Evolutionary conservation across 2,113 vertebrate genomes (phyloP), one percentile per base, ranked within the genome.

Genomic region (Polyodon spathula): DNA sequence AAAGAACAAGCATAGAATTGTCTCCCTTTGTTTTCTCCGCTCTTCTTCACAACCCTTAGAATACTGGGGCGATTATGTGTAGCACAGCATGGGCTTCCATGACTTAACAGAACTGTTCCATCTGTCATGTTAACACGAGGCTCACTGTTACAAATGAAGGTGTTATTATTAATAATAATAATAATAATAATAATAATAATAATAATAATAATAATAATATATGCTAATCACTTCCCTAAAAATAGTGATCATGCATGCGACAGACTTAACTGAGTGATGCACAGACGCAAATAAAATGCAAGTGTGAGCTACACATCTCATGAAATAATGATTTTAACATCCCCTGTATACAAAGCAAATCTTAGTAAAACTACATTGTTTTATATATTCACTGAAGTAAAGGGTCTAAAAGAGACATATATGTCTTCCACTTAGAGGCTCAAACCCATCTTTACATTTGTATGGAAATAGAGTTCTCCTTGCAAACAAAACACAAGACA

Each of bases 11-110:
- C 62, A 16, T 92, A 95, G 72, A 97, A 97, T 60, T 71, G 84
- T 7, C 95, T 86, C 71, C 93, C 93, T 63, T 90, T 92, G 81
- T 96, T 97, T 54, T 86, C 86, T 5, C 95, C 93, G 0, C 85
- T 81, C 69, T 97, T 97, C 68, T 73, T 89, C 59, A 96, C 93
- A 58, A 90, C 72, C 48, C 86, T 76, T 65, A 94, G 88, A 67
- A 76, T 59, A 42, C 90, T 88, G 51, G 77, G 81, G 1, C 71
- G 78, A 2, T 57, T 41, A 59, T 98, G 93, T 65, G 82, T 77
- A 27, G 60, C 72, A 74, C 95, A 97, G 75, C 66, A 65, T 60
- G 92, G 93, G 12, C n/a, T 74, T 37, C 38, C 58, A 39, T 37
- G 1, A 58, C 67, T 63, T 57, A 59, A 58, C 1, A 27, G 1